phyloP scores from a whole-genome alignment of 2,113 vertebrate genomes.

The Hiodon tergisus region DNA sequence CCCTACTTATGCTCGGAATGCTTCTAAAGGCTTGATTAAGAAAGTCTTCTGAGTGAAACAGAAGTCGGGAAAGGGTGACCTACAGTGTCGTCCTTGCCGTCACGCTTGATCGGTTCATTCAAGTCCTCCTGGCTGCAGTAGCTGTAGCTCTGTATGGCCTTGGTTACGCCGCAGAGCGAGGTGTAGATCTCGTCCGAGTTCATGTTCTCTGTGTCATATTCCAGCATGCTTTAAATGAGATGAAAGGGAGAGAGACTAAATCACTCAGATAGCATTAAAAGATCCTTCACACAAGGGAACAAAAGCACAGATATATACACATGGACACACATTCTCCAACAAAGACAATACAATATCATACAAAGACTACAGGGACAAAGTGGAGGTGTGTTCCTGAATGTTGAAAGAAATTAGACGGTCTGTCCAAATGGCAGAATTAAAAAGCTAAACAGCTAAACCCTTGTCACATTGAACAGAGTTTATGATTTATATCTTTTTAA shows the following conservation, averaged over 20 bases:
- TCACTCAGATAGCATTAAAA: not conserved
- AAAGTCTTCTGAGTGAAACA: too few relatives aligned
- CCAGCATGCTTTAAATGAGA: conserved; percentile 76
- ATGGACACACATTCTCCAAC: too few relatives aligned
- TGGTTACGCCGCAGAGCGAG: conserved; percentile 92
- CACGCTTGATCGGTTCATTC: conserved; percentile 86
- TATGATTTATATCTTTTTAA: too few relatives aligned
- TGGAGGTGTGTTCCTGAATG: too few relatives aligned
- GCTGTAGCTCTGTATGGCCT: conserved; percentile 97
- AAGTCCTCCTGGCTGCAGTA: conserved; percentile 97
- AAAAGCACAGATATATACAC: not conserved
- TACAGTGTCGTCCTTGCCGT: conserved; percentile 87
- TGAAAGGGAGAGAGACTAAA: conserved; percentile 6
- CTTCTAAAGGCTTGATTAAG: too few relatives aligned
- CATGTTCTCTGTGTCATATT: conserved; percentile 98
- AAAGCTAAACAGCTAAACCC: too few relatives aligned
- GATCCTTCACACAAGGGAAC: not conserved
- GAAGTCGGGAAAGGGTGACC: conserved; percentile 50
- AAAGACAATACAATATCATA: too few relatives aligned
- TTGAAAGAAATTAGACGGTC: too few relatives aligned
- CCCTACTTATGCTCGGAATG: too few relatives aligned
- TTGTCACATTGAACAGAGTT: too few relatives aligned
- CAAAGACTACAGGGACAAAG: too few relatives aligned
- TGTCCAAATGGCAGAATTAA: too few relatives aligned
- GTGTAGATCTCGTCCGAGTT: conserved; percentile 99